Percentiles rank a stretch among this genome's conserved stretches.
Conservation (phyloP, 2,888 invertebrate genomes). For the Sycophila texana region DNA sequence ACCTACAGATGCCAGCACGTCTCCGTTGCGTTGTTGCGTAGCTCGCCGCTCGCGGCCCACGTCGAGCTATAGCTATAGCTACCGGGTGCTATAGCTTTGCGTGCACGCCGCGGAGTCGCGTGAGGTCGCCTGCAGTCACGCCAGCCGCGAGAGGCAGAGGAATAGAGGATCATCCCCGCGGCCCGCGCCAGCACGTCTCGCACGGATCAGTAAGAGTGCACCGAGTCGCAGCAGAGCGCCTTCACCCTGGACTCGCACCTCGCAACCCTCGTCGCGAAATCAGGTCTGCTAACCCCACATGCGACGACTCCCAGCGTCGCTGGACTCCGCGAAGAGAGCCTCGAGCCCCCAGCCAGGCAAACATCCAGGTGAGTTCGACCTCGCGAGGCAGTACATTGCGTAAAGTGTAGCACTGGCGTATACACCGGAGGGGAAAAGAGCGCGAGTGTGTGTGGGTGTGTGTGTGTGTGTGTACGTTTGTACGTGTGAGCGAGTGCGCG, state of each 20-base stretch:
- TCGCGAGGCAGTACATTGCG: constrained; percentile 27
- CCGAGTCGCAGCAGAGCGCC: constrained; percentile 14
- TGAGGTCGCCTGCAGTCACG: constrained; percentile 22
- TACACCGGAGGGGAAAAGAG: no score
- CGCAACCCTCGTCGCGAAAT: not conserved
- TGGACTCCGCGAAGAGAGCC: not conserved
- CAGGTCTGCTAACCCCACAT: not conserved
- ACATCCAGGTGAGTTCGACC: constrained; percentile 44
- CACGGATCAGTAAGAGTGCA: constrained; percentile 14
- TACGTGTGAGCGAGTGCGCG: no score
- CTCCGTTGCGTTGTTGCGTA: no score
- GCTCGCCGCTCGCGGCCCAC: no score
- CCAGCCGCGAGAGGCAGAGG: not conserved
- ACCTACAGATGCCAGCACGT: constrained; percentile 26
- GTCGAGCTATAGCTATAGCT: no score
- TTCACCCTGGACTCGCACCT: not conserved
- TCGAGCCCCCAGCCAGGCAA: not conserved
- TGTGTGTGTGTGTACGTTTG: no score
- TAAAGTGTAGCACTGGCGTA: constrained; percentile 16
- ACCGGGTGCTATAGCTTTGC: not conserved
- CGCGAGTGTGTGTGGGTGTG: no score
- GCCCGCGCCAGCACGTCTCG: not conserved
- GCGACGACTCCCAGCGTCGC: not conserved
- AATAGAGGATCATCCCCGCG: constrained; percentile 8
- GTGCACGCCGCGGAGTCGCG: not conserved